Base-by-base conservation (phyloP, 2,888 invertebrate genomes). In the Acronicta leporina region DNA sequence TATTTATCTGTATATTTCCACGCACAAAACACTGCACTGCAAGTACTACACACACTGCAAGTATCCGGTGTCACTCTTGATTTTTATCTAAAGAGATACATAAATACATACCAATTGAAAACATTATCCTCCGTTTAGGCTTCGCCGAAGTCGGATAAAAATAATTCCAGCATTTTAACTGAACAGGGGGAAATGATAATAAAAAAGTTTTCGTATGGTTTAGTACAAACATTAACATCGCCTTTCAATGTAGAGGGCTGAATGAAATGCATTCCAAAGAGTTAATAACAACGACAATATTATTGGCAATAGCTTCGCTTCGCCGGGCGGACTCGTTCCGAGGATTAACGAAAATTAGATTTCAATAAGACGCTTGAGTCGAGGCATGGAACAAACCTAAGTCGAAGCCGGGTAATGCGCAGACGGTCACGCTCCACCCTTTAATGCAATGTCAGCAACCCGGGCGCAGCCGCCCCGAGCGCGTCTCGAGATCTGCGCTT, bases 301-400 rank as follows among this genome's bases (percentile, higher is more conserved):
- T 87, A 87, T 87, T 84, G 82, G 86, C 82, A 87, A 86, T 85
- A 85, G 85, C 83, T 85, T 78, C 74, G 79, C 77, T 62, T 64
- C 69, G 83, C 69, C 80, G 77, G 79, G 84, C 81, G 77, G 81
- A 81, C 84, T 89, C 87, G 88, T 88, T 87, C 82, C 69, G 78
- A 77, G 92, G 93, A 92, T 93, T 93, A 93, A 86, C 89, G 91
- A 92, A 93, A 93, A 94, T 93, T 92, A 91, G 91, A 93, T 94
- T 94, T 92, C 94, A 92, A 93, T 93, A 92, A 93, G 92, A 92
- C 90, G 92, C 86, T 90, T 89, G 90, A 88, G 85, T 80, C 88
- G 87, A 81, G 83, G 83, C 87, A 85, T 80, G 86, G 84, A 85
- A 88, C 89, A 88, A 89, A 90, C 87, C 90, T 87, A 87, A 89